Evolutionary conservation across 1,140 invertebrate species (phyloP).

Genomic region (Colletes latitarsis): DNA sequence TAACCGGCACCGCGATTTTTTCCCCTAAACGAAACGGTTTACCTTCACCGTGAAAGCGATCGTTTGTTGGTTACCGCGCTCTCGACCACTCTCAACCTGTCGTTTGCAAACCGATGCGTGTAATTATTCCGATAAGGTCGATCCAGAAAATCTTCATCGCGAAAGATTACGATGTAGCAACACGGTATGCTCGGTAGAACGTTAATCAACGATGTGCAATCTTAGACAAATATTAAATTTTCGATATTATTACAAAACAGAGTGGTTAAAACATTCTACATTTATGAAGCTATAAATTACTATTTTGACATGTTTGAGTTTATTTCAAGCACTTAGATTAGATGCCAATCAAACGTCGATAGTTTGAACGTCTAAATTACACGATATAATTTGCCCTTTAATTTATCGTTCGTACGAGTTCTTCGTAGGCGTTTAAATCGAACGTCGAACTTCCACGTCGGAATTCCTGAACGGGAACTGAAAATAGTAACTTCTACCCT

Average conservation of each 20-base stretch:
- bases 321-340: no score
- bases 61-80: background rate
- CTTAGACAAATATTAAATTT: no score
- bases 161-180: background rate
- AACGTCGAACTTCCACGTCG: background rate
- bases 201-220: no score
- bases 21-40: constrained; percentile 29
- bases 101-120: background rate
- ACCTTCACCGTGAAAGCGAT: constrained; percentile 63
- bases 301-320: no score
- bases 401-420: no score
- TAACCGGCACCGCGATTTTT: constrained; percentile 26
- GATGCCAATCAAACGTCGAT: no score
- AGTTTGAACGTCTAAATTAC: no score
- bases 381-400: no score
- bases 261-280: no score
- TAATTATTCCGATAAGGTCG: background rate
- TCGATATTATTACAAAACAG: no score
- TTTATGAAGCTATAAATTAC: no score
- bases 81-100: background rate
- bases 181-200: background rate
- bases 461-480: background rate
- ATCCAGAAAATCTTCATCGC: constrained; percentile 2
- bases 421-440: no score
- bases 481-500: background rate